phyloP scores from a whole-genome alignment of 2,797 vertebrate species.

The Rhynchotus rufescens region DNA sequence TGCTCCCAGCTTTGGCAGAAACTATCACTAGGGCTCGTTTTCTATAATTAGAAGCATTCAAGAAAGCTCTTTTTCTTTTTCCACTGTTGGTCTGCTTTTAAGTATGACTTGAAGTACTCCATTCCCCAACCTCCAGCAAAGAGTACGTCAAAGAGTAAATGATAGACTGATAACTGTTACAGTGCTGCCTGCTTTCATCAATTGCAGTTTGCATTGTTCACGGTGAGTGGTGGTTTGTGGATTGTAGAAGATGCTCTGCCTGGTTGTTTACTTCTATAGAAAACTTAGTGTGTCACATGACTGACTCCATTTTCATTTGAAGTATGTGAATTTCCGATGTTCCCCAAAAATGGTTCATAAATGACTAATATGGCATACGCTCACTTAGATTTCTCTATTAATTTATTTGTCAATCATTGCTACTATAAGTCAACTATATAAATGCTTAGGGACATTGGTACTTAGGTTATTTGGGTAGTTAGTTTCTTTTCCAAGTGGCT shows the following conservation, averaged over 20 bases:
- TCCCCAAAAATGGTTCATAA: not conserved
- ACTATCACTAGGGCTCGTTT: not conserved
- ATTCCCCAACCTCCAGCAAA: slow-evolving; percentile 31
- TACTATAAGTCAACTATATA: not conserved
- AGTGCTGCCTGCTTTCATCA: not conserved
- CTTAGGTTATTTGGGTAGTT: not conserved
- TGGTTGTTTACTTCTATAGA: not conserved
- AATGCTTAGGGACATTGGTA: not conserved
- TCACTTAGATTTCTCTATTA: not conserved
- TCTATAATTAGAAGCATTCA: not conserved
- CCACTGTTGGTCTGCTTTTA: slow-evolving; percentile 32
- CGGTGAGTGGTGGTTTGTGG: not conserved
- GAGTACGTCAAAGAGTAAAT: slow-evolving; percentile 27
- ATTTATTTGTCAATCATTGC: not conserved
- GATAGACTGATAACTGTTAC: slow-evolving; percentile 11
- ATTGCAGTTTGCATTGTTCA: not conserved
- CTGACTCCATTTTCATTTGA: not conserved
- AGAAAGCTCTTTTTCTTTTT: slow-evolving; percentile 4
- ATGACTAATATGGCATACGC: not conserved
- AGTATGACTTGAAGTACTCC: not conserved
- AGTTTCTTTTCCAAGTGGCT: not conserved
- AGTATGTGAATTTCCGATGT: not conserved
- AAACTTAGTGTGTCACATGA: not conserved
- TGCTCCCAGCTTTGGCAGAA: slow-evolving; percentile 30
- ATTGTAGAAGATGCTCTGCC: not conserved